Conservation (phyloP, 2,113 vertebrate genomes). For the Picathartes gymnocephalus region DNA sequence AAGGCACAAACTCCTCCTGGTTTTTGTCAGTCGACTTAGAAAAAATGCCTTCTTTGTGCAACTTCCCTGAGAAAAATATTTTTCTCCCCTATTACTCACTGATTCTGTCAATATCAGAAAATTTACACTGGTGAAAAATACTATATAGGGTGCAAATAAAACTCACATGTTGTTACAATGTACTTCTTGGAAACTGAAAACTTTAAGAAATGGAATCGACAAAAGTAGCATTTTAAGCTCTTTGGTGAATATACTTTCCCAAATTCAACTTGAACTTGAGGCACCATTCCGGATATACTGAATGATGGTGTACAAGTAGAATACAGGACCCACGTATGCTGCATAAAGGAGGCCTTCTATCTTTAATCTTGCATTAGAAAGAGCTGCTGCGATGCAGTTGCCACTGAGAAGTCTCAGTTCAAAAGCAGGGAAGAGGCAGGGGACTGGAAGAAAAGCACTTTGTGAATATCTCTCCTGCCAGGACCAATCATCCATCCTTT, state of each 20-base stretch:
- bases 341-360: neutral
- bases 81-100: neutral
- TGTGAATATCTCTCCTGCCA: neutral
- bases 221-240: neutral
- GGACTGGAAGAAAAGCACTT: neutral
- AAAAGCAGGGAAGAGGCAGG: neutral
- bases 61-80: neutral
- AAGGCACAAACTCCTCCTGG: neutral
- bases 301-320: neutral
- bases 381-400: neutral
- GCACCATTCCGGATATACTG: neutral
- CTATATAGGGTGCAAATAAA: neutral
- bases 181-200: neutral
- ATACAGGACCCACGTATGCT: neutral
- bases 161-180: neutral
- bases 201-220: neutral
- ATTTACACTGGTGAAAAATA: neutral
- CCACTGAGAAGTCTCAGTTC: neutral
- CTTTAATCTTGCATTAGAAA: neutral
- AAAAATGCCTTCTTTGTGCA: neutral
- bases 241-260: neutral
- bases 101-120: neutral
- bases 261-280: neutral
- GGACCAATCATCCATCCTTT: slow-evolving; percentile 3
- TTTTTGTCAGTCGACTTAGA: neutral